Base-by-base conservation (phyloP, 2,797 vertebrate genomes). In the Ceryle rudis region DNA sequence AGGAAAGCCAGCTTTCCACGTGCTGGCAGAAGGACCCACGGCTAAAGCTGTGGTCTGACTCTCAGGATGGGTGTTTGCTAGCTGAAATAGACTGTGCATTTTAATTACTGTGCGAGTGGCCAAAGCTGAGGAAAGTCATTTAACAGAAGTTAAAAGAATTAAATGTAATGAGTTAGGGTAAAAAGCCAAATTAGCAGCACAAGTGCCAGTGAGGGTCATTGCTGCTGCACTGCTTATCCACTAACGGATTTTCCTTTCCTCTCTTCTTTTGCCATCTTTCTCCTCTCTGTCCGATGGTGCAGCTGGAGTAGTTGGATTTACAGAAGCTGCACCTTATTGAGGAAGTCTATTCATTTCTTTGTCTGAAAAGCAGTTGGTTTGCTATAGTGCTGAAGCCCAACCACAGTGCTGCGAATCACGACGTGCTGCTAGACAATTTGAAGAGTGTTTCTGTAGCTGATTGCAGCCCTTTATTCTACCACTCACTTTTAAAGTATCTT, bases 401-500 rank as follows among this genome's bases (percentile, higher is more conserved):
- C 33, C 57, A 44, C 17, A 22, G 49, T 23, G 57, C 82, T 90
- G 79, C 89, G 90, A 60, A 77, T 89, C 78, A 7, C 8, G 23
- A 47, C 21, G 4, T 8, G 31, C 52, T 81, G 75, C 57, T 86
- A 35, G 65, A 6, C 57, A 22, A 7, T 62, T 42, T 33, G 37
- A 51, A 39, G 70, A 44, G 57, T 39, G 66, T 93, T 81, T 79
- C 65, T 95, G 47, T 47, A 17, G 66, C 91, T 46, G 58, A 78
- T 86, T 84, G 58, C 69, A 88, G 57, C 72, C 37, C 57, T 89
- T 93, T 77, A 78, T 97, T 95, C 60, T 80, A 33, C 52, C 37
- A 14, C 67, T 92, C 52, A 33, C 26, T 70, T 78, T 73, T 77
- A 46, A 77, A 96, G 62, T 44, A 22, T 67, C 72, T 85, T 94